Percentiles rank a stretch among this genome's conserved stretches.
Conservation (phyloP, 1,140 invertebrate genomes). For the Galleria mellonella region DNA sequence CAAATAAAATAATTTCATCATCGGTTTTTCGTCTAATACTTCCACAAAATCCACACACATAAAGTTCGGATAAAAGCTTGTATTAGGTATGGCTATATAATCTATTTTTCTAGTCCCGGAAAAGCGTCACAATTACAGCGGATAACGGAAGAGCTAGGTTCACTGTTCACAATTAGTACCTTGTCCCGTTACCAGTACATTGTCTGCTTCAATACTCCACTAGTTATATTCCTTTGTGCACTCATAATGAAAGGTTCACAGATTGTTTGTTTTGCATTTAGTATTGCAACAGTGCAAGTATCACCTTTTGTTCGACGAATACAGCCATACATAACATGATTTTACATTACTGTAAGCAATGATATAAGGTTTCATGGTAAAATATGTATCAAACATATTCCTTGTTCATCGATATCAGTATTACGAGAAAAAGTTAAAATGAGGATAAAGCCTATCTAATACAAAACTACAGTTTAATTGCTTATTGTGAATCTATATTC, state of each 20-base stretch:
- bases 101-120: not conserved
- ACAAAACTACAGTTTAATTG: too few relatives aligned
- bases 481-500: too few relatives aligned
- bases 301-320: conserved; percentile 24
- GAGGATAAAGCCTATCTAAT: too few relatives aligned
- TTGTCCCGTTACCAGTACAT: conserved; percentile 62
- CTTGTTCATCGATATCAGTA: too few relatives aligned
- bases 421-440: too few relatives aligned
- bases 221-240: conserved; percentile 56
- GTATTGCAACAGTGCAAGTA: conserved; percentile 18
- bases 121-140: conserved; percentile 11
- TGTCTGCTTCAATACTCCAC: conserved; percentile 55
- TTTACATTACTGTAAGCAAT: not conserved
- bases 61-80: too few relatives aligned
- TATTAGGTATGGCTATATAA: too few relatives aligned
- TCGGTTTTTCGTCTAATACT: too few relatives aligned
- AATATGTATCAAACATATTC: too few relatives aligned
- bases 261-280: conserved; percentile 42
- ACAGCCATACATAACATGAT: not conserved
- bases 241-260: conserved; percentile 46
- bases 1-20: too few relatives aligned
- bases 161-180: conserved; percentile 64
- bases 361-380: too few relatives aligned
- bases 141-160: conserved; percentile 52
- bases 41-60: too few relatives aligned